Percentiles rank a stretch among this genome's conserved stretches.
Evolutionary conservation across 2,888 invertebrate genomes (phyloP).

Genomic region (Rhingia rostrata): DNA sequence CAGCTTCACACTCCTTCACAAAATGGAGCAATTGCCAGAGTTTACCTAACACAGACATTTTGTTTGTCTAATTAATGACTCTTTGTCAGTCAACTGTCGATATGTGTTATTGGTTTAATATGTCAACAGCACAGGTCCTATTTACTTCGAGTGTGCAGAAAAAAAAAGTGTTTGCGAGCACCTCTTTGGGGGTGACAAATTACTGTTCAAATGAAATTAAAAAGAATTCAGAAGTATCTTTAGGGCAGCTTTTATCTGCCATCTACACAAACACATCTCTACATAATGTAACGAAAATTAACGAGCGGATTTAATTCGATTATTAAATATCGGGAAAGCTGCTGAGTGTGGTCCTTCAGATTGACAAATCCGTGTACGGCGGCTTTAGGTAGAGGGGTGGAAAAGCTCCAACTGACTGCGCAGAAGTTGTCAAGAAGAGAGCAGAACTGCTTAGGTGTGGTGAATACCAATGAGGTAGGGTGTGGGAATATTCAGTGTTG

Average conservation of each 20-base stretch:
- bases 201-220: neutral
- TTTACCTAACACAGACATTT: slow-evolving; percentile 23
- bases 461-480: slow-evolving; percentile 32
- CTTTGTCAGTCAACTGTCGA: slow-evolving; percentile 25
- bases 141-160: neutral
- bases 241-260: slow-evolving; percentile 48
- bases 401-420: slow-evolving; percentile 38
- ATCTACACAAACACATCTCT: slow-evolving; percentile 2
- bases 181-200: neutral
- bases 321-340: slow-evolving; percentile 70
- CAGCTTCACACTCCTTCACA: slow-evolving; percentile 4
- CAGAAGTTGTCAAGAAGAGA: slow-evolving; percentile 3
- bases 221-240: slow-evolving; percentile 19
- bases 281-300: slow-evolving; percentile 46
- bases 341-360: slow-evolving; percentile 59
- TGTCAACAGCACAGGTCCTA: slow-evolving; percentile 5
- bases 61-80: slow-evolving; percentile 52
- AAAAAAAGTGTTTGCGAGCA: neutral
- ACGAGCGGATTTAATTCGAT: slow-evolving; percentile 57
- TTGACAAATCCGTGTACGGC: slow-evolving; percentile 37
- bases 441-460: slow-evolving; percentile 45
- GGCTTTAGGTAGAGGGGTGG: neutral
- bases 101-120: neutral
- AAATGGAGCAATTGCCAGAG: slow-evolving; percentile 27
- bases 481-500: slow-evolving; percentile 26